These are phyloP conservation scores for Chrysoperla carnea DNA, from an alignment of 1,140 invertebrate species.

Conservation along the genomic window DNA sequence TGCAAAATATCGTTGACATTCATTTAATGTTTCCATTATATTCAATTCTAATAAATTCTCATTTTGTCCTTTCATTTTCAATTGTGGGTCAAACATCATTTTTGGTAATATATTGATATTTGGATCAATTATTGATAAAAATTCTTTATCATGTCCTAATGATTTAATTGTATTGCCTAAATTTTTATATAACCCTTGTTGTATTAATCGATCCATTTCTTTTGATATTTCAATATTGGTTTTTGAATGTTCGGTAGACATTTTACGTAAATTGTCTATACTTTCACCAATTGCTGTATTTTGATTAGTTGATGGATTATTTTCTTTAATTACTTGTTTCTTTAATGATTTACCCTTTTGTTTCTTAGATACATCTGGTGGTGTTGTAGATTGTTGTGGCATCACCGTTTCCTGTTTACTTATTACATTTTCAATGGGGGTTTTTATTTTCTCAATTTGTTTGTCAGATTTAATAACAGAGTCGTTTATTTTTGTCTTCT, in stretches of 20 bases:
- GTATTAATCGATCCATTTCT: slow-evolving; percentile 20
- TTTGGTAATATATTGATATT: background rate
- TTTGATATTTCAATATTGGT: slow-evolving; percentile 20
- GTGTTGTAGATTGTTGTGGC: background rate
- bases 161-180: slow-evolving; percentile 18
- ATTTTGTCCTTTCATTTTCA: background rate
- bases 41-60: background rate
- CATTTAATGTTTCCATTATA: background rate
- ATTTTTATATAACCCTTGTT: slow-evolving; percentile 18
- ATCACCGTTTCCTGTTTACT: background rate
- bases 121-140: slow-evolving; percentile 8
- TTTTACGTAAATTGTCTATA: background rate
- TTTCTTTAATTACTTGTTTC: slow-evolving; percentile 11
- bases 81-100: too few species aligned
- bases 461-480: background rate
- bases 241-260: slow-evolving; percentile 4
- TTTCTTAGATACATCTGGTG: slow-evolving; percentile 3
- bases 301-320: background rate
- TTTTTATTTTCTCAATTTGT: background rate
- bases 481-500: background rate
- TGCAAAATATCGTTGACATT: background rate
- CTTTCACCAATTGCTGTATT: background rate
- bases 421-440: background rate
- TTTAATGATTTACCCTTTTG: slow-evolving; percentile 1
- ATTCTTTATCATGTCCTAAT: slow-evolving; percentile 12